Conservation (phyloP, 2,888 invertebrate genomes). For the Mylabris sibirica region DNA sequence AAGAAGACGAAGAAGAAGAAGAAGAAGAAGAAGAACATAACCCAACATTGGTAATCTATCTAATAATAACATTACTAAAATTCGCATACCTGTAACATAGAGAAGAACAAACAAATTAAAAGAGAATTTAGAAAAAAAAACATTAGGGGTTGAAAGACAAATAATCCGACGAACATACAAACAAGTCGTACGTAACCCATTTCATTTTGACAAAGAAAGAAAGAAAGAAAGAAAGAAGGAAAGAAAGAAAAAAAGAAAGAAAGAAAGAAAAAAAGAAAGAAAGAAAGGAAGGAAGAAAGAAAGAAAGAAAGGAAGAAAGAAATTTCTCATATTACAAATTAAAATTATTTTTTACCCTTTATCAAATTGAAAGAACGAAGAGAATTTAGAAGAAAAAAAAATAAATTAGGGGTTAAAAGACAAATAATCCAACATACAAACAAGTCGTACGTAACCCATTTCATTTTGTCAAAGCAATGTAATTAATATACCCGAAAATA, state of each 20-base stretch:
- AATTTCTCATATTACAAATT: no score
- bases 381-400: no score
- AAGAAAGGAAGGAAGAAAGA: no score
- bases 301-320: no score
- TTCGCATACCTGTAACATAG: slow-evolving; percentile 89
- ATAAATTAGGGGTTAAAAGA: neutral
- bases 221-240: no score
- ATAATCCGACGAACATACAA: neutral
- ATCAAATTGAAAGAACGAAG: no score
- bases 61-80: slow-evolving; percentile 95
- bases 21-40: slow-evolving; percentile 95
- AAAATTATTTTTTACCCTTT: no score
- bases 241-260: no score
- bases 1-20: slow-evolving; percentile 99
- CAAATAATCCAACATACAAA: neutral
- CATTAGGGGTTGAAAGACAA: neutral
- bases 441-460: neutral
- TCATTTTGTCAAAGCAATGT: neutral
- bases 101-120: slow-evolving; percentile 11
- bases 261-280: no score
- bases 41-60: slow-evolving; percentile 99
- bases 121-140: no score
- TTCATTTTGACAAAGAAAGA: no score
- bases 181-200: no score
- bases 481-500: neutral